Conservation (phyloP, 2,113 vertebrate genomes). For the Diglossa brunneiventris region DNA sequence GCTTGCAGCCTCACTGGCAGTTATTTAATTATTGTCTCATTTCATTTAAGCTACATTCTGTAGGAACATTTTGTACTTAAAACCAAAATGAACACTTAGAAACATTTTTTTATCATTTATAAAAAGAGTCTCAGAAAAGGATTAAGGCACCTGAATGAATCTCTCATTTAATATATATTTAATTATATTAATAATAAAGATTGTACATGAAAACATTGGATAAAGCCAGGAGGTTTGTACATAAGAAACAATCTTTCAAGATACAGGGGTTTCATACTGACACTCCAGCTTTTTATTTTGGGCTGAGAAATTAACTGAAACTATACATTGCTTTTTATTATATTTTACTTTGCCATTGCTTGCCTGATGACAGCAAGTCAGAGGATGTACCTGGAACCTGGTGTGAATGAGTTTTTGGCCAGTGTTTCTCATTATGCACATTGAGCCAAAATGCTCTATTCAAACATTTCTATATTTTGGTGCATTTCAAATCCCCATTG, state of each 20-base stretch:
- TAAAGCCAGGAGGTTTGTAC: neutral
- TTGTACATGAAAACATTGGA: neutral
- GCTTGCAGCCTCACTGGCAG: neutral
- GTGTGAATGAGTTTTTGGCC: neutral
- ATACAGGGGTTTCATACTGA: neutral
- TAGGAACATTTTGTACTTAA: conserved; percentile 20
- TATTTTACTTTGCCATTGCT: neutral
- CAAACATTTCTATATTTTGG: neutral
- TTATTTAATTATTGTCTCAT: conserved; percentile 9
- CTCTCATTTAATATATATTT: neutral
- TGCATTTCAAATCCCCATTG: neutral
- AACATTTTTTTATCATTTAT: neutral
- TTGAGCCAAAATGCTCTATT: neutral
- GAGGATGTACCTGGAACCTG: neutral
- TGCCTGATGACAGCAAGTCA: neutral
- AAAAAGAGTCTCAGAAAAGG: neutral
- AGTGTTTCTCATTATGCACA: neutral
- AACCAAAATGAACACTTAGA: neutral
- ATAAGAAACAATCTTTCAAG: neutral
- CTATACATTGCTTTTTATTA: neutral
- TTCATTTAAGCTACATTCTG: neutral
- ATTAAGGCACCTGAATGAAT: neutral
- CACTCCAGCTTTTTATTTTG: neutral
- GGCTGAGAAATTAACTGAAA: neutral
- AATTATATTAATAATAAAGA: neutral